Conservation (phyloP, 2,113 vertebrate species). For the Ptyas mucosa region DNA sequence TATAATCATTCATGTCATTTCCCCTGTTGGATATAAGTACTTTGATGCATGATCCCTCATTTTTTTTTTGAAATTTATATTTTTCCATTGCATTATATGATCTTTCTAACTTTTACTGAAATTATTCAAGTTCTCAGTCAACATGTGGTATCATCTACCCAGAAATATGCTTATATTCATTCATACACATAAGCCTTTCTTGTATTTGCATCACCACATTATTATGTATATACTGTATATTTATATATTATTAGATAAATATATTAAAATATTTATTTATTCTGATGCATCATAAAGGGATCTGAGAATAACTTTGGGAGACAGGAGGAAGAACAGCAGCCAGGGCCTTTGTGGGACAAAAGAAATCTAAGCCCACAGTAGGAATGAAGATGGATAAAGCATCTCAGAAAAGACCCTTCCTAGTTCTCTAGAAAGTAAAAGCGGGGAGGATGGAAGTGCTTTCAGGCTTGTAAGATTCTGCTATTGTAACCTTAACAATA, state of each 20-base stretch:
- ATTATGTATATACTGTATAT: not conserved
- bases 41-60: not conserved
- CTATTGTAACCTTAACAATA: not conserved
- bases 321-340: not conserved
- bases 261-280: not conserved
- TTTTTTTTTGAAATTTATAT: not conserved
- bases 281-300: not conserved
- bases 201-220: not conserved
- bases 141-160: not conserved
- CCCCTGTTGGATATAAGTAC: not conserved
- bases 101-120: not conserved
- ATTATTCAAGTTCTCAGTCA: not conserved
- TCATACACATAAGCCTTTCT: not conserved
- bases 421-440: not conserved
- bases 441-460: not conserved
- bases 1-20: not conserved
- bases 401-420: not conserved
- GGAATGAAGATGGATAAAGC: not conserved
- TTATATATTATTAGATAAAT: not conserved
- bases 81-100: not conserved
- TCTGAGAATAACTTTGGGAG: not conserved
- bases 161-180: not conserved
- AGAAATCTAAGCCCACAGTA: not conserved
- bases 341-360: not conserved
- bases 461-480: not conserved